Conservation (phyloP, 1,140 invertebrate genomes). For the Homalodisca vitripennis region DNA sequence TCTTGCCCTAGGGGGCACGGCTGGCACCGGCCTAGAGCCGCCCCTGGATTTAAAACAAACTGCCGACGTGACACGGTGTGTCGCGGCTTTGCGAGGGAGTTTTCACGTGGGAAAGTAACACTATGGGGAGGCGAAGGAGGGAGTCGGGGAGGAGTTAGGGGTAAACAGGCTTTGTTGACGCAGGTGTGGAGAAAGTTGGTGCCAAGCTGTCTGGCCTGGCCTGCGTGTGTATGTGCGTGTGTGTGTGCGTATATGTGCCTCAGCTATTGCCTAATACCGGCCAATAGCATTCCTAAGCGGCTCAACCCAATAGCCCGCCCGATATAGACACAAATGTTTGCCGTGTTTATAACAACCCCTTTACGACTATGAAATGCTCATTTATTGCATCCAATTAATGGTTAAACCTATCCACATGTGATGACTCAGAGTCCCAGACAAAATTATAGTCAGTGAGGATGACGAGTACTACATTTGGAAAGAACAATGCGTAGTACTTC, state of each 20-base stretch:
- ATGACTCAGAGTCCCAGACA: neutral
- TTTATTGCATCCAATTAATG: neutral
- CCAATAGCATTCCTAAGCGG: neutral
- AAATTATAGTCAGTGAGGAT: neutral
- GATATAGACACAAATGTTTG: neutral
- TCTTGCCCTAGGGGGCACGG: too few relatives aligned
- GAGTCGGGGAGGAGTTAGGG: neutral
- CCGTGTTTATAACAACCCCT: neutral
- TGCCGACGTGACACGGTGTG: too few relatives aligned
- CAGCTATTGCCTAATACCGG: neutral
- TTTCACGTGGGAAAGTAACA: too few relatives aligned
- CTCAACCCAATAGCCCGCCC: neutral
- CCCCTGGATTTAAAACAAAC: too few relatives aligned
- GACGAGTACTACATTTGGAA: neutral
- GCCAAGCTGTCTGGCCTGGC: slow-evolving; percentile 1
- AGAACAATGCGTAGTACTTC: neutral
- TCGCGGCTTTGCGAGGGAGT: too few relatives aligned
- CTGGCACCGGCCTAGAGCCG: too few relatives aligned
- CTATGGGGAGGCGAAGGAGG: too few relatives aligned
- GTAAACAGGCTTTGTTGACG: neutral
- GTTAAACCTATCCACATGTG: neutral
- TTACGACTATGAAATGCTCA: neutral
- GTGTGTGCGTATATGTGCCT: slow-evolving; percentile 3
- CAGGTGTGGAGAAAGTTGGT: slow-evolving; percentile 11
- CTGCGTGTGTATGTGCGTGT: neutral